Conservation (phyloP, 2,888 invertebrate species). For the Limnephilus marmoratus region DNA sequence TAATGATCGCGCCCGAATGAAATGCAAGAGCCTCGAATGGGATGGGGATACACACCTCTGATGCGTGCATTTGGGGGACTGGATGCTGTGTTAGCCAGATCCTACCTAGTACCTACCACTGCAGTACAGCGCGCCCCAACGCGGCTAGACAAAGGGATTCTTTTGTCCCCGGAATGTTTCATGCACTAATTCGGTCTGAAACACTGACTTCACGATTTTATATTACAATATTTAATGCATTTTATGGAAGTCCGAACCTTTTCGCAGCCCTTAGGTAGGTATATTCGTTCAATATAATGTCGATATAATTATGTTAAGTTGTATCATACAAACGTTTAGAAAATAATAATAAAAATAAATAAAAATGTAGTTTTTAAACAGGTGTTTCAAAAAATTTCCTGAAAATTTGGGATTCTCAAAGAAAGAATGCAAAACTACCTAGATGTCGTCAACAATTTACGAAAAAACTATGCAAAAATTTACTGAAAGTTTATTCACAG, state of each 20-base stretch:
- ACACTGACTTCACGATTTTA: neutral
- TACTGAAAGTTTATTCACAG: neutral
- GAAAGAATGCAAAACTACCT: neutral
- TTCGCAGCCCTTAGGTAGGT: neutral
- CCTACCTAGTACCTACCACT: conserved; percentile 10
- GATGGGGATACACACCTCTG: conserved; percentile 6
- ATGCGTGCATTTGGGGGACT: conserved; percentile 31
- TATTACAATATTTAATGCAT: neutral
- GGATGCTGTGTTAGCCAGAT: neutral
- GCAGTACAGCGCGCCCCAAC: neutral
- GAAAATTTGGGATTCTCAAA: no score
- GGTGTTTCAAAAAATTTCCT: no score
- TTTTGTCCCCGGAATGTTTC: conserved; percentile 25
- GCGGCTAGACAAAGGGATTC: conserved; percentile 24
- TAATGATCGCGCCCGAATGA: conserved; percentile 51
- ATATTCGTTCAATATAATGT: neutral
- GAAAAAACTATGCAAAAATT: neutral
- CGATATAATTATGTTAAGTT: no score
- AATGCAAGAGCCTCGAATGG: conserved; percentile 33
- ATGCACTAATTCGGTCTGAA: neutral
- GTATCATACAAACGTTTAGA: neutral
- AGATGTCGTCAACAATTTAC: no score
- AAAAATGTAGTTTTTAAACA: no score
- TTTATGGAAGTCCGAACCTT: neutral
- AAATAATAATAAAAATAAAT: neutral